Conservation (phyloP, 1,140 invertebrate species). For the Drosophila kurseongensis region DNA sequence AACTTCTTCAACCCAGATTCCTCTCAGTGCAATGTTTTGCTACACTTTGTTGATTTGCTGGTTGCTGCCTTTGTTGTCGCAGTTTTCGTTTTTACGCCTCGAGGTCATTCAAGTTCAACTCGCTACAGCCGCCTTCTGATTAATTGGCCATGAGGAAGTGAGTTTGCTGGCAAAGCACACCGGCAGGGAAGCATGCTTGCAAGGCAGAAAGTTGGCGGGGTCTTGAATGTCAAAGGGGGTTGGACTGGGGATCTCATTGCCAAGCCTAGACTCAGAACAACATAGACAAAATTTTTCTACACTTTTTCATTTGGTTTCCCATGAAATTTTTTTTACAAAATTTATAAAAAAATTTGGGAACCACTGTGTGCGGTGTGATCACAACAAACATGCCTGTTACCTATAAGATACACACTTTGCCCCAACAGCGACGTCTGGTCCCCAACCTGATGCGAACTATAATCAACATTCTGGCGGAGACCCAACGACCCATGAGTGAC, state of each 20-base stretch:
- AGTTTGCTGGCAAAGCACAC: constrained; percentile 4
- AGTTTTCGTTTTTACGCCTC: constrained; percentile 68
- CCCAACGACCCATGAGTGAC: constrained; percentile 36
- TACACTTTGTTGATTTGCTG: constrained; percentile 6
- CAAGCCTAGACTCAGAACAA: neutral
- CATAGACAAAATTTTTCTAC: constrained; percentile 7
- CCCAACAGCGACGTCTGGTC: constrained; percentile 28
- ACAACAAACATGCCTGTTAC: constrained; percentile 29
- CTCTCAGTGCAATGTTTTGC: neutral
- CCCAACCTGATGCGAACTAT: constrained; percentile 40
- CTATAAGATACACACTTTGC: constrained; percentile 21
- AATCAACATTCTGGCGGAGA: constrained; percentile 26
- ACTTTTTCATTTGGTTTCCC: constrained; percentile 5
- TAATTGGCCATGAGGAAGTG: constrained; percentile 68
- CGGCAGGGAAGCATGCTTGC: neutral
- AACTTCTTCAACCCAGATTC: neutral
- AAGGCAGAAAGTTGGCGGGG: neutral
- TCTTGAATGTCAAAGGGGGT: neutral
- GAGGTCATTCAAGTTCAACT: constrained; percentile 74
- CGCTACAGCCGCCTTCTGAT: constrained; percentile 36
- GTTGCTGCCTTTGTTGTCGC: constrained; percentile 58
- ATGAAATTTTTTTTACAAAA: neutral
- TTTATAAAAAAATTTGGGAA: neutral
- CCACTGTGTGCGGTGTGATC: too few relatives aligned
- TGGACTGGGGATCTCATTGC: neutral